phyloP scores from a whole-genome alignment of 2,888 invertebrate species.

The Caenorhabditis sp. region DNA sequence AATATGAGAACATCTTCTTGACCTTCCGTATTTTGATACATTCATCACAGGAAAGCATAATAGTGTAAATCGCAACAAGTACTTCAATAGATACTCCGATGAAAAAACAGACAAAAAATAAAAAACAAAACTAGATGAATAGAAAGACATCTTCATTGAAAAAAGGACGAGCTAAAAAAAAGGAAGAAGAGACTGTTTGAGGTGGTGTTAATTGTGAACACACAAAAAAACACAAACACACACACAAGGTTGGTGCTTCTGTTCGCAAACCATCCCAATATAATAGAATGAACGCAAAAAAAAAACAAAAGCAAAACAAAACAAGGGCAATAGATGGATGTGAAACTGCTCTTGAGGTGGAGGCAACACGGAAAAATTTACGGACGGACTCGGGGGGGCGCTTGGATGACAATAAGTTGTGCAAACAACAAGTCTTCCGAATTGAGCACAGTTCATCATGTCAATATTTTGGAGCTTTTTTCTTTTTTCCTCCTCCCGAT shows the following conservation, averaged over 20 bases:
- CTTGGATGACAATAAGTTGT: background rate
- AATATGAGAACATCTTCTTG: too few species aligned
- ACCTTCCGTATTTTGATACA: too few species aligned
- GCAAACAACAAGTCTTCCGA: constrained; percentile 1
- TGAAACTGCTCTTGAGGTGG: constrained; percentile 1
- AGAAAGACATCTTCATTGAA: too few species aligned
- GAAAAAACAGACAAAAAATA: too few species aligned
- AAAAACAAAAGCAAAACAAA: background rate
- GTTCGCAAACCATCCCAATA: too few species aligned
- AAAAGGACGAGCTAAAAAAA: too few species aligned
- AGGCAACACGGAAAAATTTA: background rate
- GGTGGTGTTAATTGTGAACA: background rate
- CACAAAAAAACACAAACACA: background rate
- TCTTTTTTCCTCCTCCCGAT: background rate
- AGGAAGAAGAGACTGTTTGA: too few species aligned
- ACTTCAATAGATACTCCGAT: too few species aligned
- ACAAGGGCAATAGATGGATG: background rate
- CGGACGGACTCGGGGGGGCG: background rate
- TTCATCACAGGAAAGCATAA: too few species aligned
- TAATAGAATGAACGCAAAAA: background rate
- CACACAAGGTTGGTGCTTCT: background rate
- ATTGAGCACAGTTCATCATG: constrained; percentile 1
- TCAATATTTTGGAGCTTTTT: background rate
- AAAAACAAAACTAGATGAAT: too few species aligned
- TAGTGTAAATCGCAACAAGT: too few species aligned